Percentiles rank a stretch among this genome's conserved stretches.
phyloP scores from a whole-genome alignment of 92 coral and sea anemone species.

The Zoanthus gigantus region DNA sequence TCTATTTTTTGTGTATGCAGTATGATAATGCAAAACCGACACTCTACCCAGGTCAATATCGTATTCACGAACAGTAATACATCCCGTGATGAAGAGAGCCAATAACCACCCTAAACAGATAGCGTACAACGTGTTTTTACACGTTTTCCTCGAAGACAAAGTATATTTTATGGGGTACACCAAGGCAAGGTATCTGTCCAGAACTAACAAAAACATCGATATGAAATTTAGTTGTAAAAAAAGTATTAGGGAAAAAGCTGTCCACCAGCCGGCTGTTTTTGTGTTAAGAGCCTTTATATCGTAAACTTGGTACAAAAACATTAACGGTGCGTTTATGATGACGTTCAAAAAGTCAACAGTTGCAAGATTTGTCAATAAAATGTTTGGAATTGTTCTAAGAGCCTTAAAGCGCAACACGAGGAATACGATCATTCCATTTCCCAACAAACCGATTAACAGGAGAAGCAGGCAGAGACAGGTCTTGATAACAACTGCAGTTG shows the following conservation, averaged over 20 bases:
- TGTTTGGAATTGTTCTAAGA: constrained; percentile 21
- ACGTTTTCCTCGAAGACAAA: not conserved
- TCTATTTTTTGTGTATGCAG: not conserved
- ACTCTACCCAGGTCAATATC: constrained; percentile 5
- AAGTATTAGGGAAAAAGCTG: not conserved
- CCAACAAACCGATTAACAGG: not conserved
- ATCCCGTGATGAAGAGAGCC: not conserved
- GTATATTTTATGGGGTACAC: not conserved
- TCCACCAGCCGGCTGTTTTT: constrained; percentile 14
- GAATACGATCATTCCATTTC: constrained; percentile 3
- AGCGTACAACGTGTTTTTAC: not conserved
- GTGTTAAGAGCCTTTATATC: not conserved
- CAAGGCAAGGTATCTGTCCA: constrained; percentile 7
- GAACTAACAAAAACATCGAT: not conserved
- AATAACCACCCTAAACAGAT: not conserved
- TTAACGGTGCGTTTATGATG: not conserved
- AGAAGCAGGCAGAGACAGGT: not conserved
- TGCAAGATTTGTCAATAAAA: constrained; percentile 9
- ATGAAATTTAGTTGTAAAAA: not conserved
- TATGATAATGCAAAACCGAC: not conserved
- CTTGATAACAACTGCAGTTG: not conserved
- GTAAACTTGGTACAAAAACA: not conserved
- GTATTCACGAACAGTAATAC: not conserved
- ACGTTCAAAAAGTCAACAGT: not conserved
- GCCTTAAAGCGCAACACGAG: not conserved